phyloP scores from a whole-genome alignment of 2,113 vertebrate species.

The Aspidoscelis tigris region DNA sequence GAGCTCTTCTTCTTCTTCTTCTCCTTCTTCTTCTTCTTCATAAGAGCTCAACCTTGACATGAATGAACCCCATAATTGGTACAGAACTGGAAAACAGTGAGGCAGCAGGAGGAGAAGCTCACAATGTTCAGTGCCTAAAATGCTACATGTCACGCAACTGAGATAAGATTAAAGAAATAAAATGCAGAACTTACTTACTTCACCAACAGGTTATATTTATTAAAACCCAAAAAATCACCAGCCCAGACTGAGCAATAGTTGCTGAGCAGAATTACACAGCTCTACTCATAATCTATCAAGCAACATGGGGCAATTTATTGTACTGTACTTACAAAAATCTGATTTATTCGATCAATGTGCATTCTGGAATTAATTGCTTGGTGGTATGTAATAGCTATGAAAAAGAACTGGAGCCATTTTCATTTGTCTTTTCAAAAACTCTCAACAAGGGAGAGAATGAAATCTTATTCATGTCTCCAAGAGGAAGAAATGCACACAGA shows the following conservation, averaged over 20 bases:
- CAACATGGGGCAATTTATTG: conserved; percentile 62
- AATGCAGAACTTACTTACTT: conserved; percentile 8
- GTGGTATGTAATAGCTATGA: conserved; percentile 43
- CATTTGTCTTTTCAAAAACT: neutral
- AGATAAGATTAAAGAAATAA: conserved; percentile 1
- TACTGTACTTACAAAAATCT: conserved; percentile 47
- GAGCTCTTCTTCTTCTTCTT: too few species aligned
- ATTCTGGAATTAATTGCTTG: conserved; percentile 66
- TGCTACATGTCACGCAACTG: neutral
- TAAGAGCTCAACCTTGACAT: conserved; percentile 26
- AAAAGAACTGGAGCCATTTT: neutral
- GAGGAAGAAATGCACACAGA: too few species aligned
- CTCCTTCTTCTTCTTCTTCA: too few species aligned
- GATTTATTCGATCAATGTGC: conserved; percentile 59
- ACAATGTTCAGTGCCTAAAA: conserved; percentile 21
- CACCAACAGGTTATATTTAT: conserved; percentile 19
- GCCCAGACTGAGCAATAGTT: conserved; percentile 29
- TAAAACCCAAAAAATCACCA: conserved; percentile 23
- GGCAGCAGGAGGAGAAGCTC: conserved; percentile 12
- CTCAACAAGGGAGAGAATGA: neutral
- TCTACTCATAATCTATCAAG: conserved; percentile 67
- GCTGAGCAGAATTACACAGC: conserved; percentile 15
- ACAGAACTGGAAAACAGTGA: neutral
- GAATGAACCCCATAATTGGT: neutral
- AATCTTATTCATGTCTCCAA: too few species aligned